Evolutionary conservation across 2,888 invertebrate species (phyloP).

Genomic region (Isotomurus palustris): DNA sequence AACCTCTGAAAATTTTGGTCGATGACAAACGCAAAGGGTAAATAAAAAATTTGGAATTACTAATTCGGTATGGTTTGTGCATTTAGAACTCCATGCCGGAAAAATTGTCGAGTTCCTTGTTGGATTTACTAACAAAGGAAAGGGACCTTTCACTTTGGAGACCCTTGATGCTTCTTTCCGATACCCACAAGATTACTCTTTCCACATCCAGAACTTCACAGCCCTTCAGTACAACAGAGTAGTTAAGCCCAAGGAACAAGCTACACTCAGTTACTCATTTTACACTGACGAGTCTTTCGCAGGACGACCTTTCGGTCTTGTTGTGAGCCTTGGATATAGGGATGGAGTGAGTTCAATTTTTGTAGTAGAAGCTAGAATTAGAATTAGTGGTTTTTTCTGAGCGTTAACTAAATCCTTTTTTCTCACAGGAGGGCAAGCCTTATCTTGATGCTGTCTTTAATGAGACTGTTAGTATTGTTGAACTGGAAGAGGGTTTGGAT

Average conservation of each 20-base stretch:
- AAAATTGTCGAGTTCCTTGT: slow-evolving; percentile 89
- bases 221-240: slow-evolving; percentile 78
- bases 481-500: slow-evolving; percentile 93
- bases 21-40: too few species aligned
- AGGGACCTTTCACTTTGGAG: slow-evolving; percentile 84
- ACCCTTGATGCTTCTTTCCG: slow-evolving; percentile 95
- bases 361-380: background rate
- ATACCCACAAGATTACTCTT: slow-evolving; percentile 97
- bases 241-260: slow-evolving; percentile 86
- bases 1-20: slow-evolving; percentile 39
- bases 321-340: slow-evolving; percentile 85
- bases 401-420: background rate
- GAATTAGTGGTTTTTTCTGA: background rate
- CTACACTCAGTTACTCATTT: slow-evolving; percentile 91
- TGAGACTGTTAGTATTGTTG: slow-evolving; percentile 92
- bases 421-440: slow-evolving; percentile 58
- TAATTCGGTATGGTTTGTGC: background rate
- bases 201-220: slow-evolving; percentile 97
- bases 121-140: slow-evolving; percentile 92
- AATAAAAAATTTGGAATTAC: too few species aligned
- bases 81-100: slow-evolving; percentile 80
- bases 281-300: slow-evolving; percentile 94
- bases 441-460: slow-evolving; percentile 92
- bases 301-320: slow-evolving; percentile 92
- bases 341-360: slow-evolving; percentile 59